These are phyloP conservation scores for Callipepla squamata DNA, from an alignment of 2,113 vertebrate genomes.

Conservation along the genomic window DNA sequence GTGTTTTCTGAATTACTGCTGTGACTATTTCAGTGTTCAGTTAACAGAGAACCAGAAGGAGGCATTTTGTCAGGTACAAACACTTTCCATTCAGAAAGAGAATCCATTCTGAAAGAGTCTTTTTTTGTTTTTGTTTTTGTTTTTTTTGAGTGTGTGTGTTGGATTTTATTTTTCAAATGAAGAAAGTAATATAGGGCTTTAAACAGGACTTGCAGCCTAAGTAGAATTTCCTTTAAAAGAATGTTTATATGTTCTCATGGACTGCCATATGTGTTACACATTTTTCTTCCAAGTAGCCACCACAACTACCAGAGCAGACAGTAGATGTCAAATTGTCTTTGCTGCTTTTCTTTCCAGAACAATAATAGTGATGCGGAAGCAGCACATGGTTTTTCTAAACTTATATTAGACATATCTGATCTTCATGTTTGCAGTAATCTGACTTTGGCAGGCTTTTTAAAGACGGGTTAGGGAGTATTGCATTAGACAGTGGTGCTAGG, in stretches of 20 bases:
- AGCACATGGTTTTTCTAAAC: slow-evolving; percentile 55
- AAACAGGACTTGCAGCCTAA: not conserved
- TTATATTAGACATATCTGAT: slow-evolving; percentile 66
- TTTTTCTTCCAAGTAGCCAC: slow-evolving; percentile 5
- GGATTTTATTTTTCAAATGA: not conserved
- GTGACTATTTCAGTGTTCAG: not conserved
- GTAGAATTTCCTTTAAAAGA: not conserved
- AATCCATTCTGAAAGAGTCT: not conserved
- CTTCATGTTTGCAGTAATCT: slow-evolving; percentile 68
- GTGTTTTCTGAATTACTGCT: not conserved
- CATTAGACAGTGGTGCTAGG: slow-evolving; percentile 58
- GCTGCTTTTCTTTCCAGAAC: slow-evolving; percentile 40
- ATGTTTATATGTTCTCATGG: not conserved
- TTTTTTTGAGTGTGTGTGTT: not conserved
- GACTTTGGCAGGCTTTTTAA: slow-evolving; percentile 64
- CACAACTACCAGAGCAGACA: slow-evolving; percentile 21
- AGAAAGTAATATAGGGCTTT: not conserved
- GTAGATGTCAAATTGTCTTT: slow-evolving; percentile 50
- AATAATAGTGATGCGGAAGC: slow-evolving; percentile 44
- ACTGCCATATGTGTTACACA: not conserved
- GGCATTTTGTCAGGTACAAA: not conserved
- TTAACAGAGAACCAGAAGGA: not conserved
- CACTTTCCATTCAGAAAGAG: not conserved
- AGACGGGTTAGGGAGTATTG: slow-evolving; percentile 54
- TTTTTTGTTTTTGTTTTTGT: not conserved